Evolutionary conservation across 2,113 vertebrate species (phyloP).

Genomic region (Azemiops feae): DNA sequence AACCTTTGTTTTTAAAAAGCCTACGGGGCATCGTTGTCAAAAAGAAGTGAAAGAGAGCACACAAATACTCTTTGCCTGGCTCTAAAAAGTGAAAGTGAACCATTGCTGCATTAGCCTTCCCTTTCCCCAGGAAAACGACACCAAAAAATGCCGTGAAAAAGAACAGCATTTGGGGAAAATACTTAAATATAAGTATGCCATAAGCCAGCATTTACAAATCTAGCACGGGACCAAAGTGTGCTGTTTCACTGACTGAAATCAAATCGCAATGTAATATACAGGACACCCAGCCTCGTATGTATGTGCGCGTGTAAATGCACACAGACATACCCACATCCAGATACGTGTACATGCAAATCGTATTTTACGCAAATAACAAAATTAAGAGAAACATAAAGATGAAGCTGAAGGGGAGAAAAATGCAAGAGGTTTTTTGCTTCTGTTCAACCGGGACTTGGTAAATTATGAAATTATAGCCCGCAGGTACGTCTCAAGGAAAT

Average conservation of each 20-base stretch:
- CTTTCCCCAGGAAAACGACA: conserved; percentile 38
- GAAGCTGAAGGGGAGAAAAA: neutral
- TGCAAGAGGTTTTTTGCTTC: neutral
- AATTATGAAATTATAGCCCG: neutral
- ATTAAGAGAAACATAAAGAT: neutral
- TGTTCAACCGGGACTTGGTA: neutral
- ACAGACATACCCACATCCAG: neutral
- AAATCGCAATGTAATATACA: neutral
- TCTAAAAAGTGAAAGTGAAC: neutral
- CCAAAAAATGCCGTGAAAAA: conserved; percentile 57
- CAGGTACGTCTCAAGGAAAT: conserved; percentile 26
- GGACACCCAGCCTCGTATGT: neutral
- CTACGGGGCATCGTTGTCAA: neutral
- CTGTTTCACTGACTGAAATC: neutral
- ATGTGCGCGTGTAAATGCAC: neutral
- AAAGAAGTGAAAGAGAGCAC: neutral
- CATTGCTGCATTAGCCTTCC: conserved; percentile 22
- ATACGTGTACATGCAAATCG: neutral
- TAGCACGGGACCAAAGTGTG: no score
- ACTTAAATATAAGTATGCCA: conserved; percentile 34
- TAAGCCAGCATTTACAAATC: conserved; percentile 20
- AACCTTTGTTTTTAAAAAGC: neutral
- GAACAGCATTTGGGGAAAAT: neutral
- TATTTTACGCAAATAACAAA: neutral
- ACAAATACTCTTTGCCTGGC: neutral